phyloP scores from a whole-genome alignment of 2,113 vertebrate species.

The Anguilla rostrata region DNA sequence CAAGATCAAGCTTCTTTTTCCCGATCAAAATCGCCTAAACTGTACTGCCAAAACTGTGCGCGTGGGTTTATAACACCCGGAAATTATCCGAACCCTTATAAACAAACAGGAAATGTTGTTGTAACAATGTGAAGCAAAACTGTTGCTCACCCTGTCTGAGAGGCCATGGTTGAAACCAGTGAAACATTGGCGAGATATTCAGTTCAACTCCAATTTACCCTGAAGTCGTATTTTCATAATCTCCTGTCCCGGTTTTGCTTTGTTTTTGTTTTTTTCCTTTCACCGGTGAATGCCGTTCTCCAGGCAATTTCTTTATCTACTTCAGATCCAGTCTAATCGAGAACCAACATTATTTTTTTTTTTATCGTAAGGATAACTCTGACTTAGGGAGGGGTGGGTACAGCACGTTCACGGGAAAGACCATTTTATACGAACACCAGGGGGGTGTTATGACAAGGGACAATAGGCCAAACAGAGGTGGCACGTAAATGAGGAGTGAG shows the following conservation, averaged over 20 bases:
- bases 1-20: neutral
- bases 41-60: neutral
- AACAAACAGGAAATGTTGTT: constrained; percentile 39
- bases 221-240: constrained; percentile 50
- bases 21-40: neutral
- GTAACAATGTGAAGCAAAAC: constrained; percentile 40
- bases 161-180: constrained; percentile 72
- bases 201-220: constrained; percentile 60
- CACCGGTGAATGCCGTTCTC: constrained; percentile 19
- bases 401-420: constrained; percentile 61
- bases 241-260: constrained; percentile 25
- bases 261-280: neutral
- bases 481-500: constrained; percentile 29
- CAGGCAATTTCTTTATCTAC: constrained; percentile 20
- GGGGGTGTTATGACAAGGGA: constrained; percentile 46
- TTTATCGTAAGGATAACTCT: constrained; percentile 72
- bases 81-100: constrained; percentile 7
- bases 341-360: constrained; percentile 56
- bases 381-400: constrained; percentile 70
- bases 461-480: constrained; percentile 33
- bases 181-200: constrained; percentile 70
- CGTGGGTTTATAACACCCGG: neutral
- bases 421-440: constrained; percentile 52
- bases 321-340: constrained; percentile 48
- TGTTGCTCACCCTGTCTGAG: constrained; percentile 74